Evolutionary conservation across 2,888 invertebrate species (phyloP).

Genomic region (Rhopalosiphum nymphaeae): DNA sequence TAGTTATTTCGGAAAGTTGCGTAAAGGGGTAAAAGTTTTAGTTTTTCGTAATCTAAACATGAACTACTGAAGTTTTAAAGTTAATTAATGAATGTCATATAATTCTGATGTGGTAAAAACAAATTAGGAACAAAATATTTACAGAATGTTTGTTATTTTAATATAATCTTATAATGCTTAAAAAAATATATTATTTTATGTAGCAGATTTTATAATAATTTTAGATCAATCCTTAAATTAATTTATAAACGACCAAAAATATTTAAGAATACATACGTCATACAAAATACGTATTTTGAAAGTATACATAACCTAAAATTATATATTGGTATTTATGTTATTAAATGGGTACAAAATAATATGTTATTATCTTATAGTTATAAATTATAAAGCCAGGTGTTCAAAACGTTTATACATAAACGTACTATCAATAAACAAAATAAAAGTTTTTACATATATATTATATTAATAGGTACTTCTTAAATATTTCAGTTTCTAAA

Average conservation of each 20-base stretch:
- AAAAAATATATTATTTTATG: neutral
- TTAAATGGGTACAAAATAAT: neutral
- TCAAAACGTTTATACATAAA: neutral
- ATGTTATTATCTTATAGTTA: neutral
- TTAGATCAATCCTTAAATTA: neutral
- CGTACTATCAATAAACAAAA: neutral
- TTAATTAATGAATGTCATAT: conserved; percentile 45
- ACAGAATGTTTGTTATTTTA: neutral
- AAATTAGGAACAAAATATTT: conserved; percentile 36
- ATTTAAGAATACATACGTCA: neutral
- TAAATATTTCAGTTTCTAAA: neutral
- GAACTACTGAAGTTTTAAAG: conserved; percentile 54
- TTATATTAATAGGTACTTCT: neutral
- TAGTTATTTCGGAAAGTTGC: conserved; percentile 13
- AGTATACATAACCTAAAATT: neutral
- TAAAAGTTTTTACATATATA: neutral
- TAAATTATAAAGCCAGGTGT: neutral
- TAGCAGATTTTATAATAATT: neutral
- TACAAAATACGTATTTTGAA: neutral
- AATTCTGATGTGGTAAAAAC: conserved; percentile 28
- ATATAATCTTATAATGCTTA: neutral
- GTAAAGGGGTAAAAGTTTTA: conserved; percentile 38
- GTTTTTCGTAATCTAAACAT: conserved; percentile 56
- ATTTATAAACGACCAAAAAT: neutral
- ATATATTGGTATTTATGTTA: neutral